These are phyloP conservation scores for Ooceraea biroi DNA, from an alignment of 1,140 invertebrate genomes.

Conservation along the genomic window DNA sequence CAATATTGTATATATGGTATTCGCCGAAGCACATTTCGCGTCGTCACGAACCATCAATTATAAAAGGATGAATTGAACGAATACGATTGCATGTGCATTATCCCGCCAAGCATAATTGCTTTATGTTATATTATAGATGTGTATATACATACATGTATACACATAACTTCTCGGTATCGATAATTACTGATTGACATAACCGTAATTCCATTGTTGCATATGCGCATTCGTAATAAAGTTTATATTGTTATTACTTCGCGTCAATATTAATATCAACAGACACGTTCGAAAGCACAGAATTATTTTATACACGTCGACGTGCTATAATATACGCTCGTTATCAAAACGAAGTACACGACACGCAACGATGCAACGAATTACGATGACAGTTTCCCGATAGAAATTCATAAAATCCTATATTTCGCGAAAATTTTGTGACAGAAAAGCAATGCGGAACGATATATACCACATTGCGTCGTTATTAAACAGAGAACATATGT, in stretches of 20 bases:
- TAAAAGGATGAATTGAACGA: constrained; percentile 20
- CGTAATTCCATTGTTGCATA: constrained; percentile 39
- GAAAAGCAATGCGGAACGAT: background rate
- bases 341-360: constrained; percentile 5
- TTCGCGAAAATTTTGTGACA: background rate
- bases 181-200: constrained; percentile 37
- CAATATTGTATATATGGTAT: background rate
- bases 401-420: constrained; percentile 23
- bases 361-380: background rate
- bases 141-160: background rate
- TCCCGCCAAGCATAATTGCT: constrained; percentile 19
- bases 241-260: constrained; percentile 44
- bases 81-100: constrained; percentile 35
- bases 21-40: background rate
- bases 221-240: constrained; percentile 52
- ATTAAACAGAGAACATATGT: background rate
- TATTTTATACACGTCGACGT: constrained; percentile 9
- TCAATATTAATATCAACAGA: constrained; percentile 34
- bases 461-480: background rate
- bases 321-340: constrained; percentile 22
- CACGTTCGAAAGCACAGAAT: constrained; percentile 2
- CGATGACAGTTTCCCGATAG: background rate
- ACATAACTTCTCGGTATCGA: background rate
- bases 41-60: constrained; percentile 5
- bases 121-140: background rate